Evolutionary conservation across 2,888 invertebrate genomes (phyloP).

Genomic region (Pollenia labialis): DNA sequence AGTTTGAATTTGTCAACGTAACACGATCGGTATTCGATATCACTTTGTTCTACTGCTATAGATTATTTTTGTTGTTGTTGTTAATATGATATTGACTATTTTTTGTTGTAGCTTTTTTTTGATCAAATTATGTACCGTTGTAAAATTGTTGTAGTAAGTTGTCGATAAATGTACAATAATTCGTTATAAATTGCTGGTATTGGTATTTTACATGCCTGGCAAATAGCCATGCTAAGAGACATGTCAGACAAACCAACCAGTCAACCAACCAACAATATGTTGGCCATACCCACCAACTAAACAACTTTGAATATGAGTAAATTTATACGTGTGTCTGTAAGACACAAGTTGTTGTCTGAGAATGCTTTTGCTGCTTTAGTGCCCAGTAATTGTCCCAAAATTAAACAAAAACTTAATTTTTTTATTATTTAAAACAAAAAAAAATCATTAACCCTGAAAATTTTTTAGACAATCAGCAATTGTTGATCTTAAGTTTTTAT

Average conservation of each 20-base stretch:
- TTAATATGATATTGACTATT: conserved; percentile 32
- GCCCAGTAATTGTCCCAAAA: conserved; percentile 43
- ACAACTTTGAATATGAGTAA: not conserved
- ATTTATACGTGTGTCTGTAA: not conserved
- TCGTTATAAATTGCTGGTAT: conserved; percentile 55
- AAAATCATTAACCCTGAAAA: conserved; percentile 65
- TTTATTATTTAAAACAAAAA: conserved; percentile 10
- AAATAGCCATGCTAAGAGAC: conserved; percentile 54
- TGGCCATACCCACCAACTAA: conserved; percentile 42
- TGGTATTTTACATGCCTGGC: conserved; percentile 61
- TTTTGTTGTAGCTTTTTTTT: conserved; percentile 12
- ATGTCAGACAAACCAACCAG: conserved; percentile 9
- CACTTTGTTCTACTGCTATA: conserved; percentile 5
- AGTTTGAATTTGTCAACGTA: conserved; percentile 62
- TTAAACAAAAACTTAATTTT: conserved; percentile 24
- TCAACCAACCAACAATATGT: conserved; percentile 1
- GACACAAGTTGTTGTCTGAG: not conserved
- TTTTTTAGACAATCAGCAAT: conserved; percentile 9
- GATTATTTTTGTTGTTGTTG: not conserved
- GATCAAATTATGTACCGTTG: conserved; percentile 72
- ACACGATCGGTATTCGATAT: conserved; percentile 43
- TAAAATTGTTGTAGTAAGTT: conserved; percentile 45
- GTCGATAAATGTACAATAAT: conserved; percentile 54
- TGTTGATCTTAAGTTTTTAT: not conserved
- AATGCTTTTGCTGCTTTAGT: conserved; percentile 12